Base-by-base conservation (phyloP, 2,888 invertebrate species). In the Bhutanitis thaidina region DNA sequence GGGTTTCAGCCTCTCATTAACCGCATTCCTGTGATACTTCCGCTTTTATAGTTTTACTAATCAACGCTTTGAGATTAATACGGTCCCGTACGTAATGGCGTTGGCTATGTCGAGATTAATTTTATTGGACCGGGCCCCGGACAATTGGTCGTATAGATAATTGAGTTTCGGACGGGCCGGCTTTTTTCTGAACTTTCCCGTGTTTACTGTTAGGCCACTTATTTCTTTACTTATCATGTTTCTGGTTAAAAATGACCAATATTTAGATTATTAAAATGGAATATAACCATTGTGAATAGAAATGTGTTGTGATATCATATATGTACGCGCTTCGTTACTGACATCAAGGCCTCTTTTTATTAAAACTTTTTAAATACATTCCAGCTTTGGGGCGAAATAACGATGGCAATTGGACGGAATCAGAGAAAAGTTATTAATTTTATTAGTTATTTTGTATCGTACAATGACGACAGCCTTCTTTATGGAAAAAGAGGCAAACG, bases 31-130 rank as follows among this genome's bases (percentile, higher is more conserved):
- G 74, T 81, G 84, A 87, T 86, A 88, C 86, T 88, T 88, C 88
- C 87, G 85, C 84, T 84, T 88, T 89, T 88, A 89, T 88, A 89
- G 88, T 87, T 87, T 86, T 82, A 87, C 86, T 88, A 88, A 88
- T 88, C 88, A 88, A 88, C 85, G 84, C 81, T 73, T 74, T 63
- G 74, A 87, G 86, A 86, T 88, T 87, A 87, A 86, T 88, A 77
- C 77, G 76, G 83, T 79, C 77, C 69, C 71, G 74, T 74, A 74
- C 68, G 82, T 87, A 85, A 86, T 87, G 81, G 87, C 77, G 79
- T 82, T 67, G 80, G 80, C 69, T 74, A 74, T 74, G 76, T 77
- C 67, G 68, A 81, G 83, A 84, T 87, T 85, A 85, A 81, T 83
- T 87, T 87, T 87, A 86, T 87, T 85, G 80, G 75, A 69, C 71